These are phyloP conservation scores for Amphimallon solstitiale DNA, from an alignment of 2,888 invertebrate genomes.

Conservation along the genomic window DNA sequence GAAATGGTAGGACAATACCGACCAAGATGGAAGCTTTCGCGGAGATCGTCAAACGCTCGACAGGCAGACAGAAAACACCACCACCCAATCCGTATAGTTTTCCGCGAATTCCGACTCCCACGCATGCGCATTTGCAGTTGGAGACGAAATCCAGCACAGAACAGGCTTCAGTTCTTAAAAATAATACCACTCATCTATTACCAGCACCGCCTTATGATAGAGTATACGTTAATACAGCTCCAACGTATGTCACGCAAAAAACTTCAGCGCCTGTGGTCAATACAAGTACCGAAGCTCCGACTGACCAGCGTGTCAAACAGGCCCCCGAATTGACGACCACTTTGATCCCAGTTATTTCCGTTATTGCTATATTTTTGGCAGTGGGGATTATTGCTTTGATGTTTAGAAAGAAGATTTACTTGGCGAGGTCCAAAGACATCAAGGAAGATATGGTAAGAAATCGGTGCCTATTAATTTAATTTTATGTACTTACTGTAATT, in stretches of 20 bases:
- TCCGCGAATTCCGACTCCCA: not conserved
- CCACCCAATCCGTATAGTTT: conserved; percentile 6
- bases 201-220: conserved; percentile 14
- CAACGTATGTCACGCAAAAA: not conserved
- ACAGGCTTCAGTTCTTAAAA: conserved; percentile 42
- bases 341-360: conserved; percentile 76
- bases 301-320: conserved; percentile 61
- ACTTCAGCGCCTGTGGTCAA: conserved; percentile 13
- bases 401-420: conserved; percentile 76
- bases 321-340: conserved; percentile 71
- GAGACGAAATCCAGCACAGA: conserved; percentile 40
- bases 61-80: conserved; percentile 40
- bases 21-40: conserved; percentile 77
- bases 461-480: too few relatives aligned
- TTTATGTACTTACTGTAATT: too few relatives aligned
- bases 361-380: conserved; percentile 75
- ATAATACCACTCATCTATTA: conserved; percentile 18
- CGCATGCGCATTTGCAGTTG: conserved; percentile 46
- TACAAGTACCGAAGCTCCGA: conserved; percentile 39
- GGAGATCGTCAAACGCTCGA: conserved; percentile 63
- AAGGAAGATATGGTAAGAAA: conserved; percentile 79
- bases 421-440: conserved; percentile 71
- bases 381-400: conserved; percentile 74
- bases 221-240: not conserved
- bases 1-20: conserved; percentile 72